Evolutionary conservation across 2,113 vertebrate species (phyloP), one percentile per base, ranked within the genome.

Genomic region (Phrynosoma blainvillii): DNA sequence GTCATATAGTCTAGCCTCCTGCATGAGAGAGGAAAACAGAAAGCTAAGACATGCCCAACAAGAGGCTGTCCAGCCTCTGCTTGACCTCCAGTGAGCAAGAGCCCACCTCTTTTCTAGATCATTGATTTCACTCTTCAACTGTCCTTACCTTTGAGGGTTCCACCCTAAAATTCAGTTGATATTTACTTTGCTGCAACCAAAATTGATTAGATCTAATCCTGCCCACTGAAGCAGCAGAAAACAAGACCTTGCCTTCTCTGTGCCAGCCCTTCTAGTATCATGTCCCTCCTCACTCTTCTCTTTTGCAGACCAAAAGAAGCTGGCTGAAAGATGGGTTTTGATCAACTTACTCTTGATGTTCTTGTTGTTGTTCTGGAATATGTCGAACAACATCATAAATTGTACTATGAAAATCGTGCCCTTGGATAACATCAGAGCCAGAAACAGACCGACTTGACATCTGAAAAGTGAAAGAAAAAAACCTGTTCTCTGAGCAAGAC

Each of bases 321-420:
- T 20, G 13, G 25, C 62, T 74, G 30, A 62, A 18, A 73, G 32
- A 74, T 81, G 42, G 62, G 16, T 6, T 25, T 74, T 83, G 18
- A 90, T 70, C 73, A 84, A 96, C 96, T 97, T 96, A 97, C 96
- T 95, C 90, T 68, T 92, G 89, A 36, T 84, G 86, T 21, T 95
- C 94, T 79, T 94, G 86, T 20, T 95, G 92, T 0, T 36, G 96
- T 70, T 93, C 94, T 85, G 97, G 97, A 92, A 97, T 88, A 66
- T 96, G 94, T 30, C 95, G 95, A 92, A 97, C 97, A 65, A 97
- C 96, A 94, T 97, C 97, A 68, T 97, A 97, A 88, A 97, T 85
- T 0, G 97, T 97, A 76, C 83, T 93, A 36, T 94, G 92, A 47
- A 93, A 32, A 36, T 96, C 96, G 79, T 94, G 96, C 27, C 88